Evolutionary conservation across 2,797 vertebrate species (phyloP).

Genomic region (Mormyrops boulengeri): DNA sequence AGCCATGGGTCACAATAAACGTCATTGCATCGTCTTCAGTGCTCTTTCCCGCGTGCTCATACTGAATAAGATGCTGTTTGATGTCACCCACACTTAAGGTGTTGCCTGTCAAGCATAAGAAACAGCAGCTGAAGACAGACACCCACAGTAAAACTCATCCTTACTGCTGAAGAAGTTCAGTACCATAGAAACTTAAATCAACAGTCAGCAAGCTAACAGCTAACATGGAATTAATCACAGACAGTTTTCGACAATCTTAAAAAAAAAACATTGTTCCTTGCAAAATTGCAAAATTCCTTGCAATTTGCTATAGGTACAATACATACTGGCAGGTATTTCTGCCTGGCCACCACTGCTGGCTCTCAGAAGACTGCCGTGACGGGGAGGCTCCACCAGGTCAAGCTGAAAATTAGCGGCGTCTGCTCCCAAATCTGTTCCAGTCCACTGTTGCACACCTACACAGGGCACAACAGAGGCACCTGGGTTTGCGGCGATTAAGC

Average conservation of each 20-base stretch:
- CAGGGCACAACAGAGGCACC: not conserved
- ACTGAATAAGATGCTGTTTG: slow-evolving; percentile 70
- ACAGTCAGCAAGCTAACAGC: not conserved
- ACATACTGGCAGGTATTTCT: slow-evolving; percentile 57
- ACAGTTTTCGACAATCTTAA: not conserved
- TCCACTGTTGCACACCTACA: slow-evolving; percentile 76
- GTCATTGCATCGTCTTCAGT: slow-evolving; percentile 73
- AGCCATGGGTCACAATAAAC: slow-evolving; percentile 78
- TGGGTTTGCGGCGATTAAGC: not conserved
- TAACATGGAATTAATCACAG: not conserved
- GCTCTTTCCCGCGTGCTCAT: slow-evolving; percentile 71
- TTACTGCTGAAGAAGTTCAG: not conserved
- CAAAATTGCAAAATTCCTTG: not conserved
- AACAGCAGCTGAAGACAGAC: not conserved
- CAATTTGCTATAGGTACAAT: not conserved
- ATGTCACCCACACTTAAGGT: slow-evolving; percentile 79
- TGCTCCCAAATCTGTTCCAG: slow-evolving; percentile 66
- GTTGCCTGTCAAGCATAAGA: slow-evolving; percentile 62
- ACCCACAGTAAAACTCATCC: not conserved
- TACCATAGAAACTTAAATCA: not conserved
- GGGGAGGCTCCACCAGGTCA: slow-evolving; percentile 75
- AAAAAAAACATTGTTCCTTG: not conserved
- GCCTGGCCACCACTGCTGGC: slow-evolving; percentile 42
- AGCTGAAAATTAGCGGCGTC: slow-evolving; percentile 79
- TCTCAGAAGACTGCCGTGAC: slow-evolving; percentile 70